Evolutionary conservation across 2,797 vertebrate genomes (phyloP).

Genomic region (Sebastes trivittatus): DNA sequence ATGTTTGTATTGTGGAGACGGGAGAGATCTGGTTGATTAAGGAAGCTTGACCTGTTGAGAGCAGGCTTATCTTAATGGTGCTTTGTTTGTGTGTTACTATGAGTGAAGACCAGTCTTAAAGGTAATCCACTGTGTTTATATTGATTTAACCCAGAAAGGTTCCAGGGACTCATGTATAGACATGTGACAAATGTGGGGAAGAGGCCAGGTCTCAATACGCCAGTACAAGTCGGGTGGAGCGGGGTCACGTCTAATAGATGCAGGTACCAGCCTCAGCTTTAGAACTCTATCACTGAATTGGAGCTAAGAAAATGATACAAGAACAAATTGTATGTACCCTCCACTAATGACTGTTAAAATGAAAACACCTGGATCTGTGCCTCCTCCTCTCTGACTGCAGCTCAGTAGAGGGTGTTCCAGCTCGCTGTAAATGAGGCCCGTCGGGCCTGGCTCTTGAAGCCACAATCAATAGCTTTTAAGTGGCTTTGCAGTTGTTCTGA

Average conservation of each 20-base stretch:
- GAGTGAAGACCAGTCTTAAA: constrained; percentile 18
- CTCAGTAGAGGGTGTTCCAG: background rate
- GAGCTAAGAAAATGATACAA: background rate
- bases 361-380: background rate
- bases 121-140: constrained; percentile 18
- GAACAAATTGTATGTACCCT: background rate
- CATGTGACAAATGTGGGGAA: background rate
- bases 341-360: background rate
- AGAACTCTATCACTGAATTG: background rate
- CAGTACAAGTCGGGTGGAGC: background rate
- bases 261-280: background rate
- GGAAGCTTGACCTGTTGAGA: constrained; percentile 19
- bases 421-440: constrained; percentile 64
- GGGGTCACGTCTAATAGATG: too few species aligned
- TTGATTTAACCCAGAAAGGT: background rate
- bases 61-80: constrained; percentile 2
- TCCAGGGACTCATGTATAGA: background rate
- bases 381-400: constrained; percentile 7
- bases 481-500: constrained; percentile 71
- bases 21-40: background rate
- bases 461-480: constrained; percentile 80
- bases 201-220: background rate
- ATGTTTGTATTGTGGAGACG: constrained; percentile 14
- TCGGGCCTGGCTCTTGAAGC: constrained; percentile 64
- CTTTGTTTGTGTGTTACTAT: constrained; percentile 20